phyloP scores from a whole-genome alignment of 2,888 invertebrate genomes.

The Clitarchus hookeri region DNA sequence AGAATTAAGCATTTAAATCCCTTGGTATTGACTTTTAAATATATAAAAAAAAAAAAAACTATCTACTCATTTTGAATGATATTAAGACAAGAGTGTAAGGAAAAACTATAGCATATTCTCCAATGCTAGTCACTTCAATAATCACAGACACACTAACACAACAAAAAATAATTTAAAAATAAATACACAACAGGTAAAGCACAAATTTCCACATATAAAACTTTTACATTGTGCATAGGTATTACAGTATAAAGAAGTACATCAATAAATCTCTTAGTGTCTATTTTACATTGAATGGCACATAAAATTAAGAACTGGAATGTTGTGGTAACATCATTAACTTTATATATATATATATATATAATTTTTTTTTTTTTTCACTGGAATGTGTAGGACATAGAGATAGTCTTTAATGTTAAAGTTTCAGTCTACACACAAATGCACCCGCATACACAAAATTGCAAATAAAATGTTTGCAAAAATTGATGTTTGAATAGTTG shows the following conservation, averaged over 20 bases:
- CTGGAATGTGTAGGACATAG: background rate
- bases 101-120: background rate
- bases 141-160: background rate
- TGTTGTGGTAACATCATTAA: slow-evolving; percentile 5
- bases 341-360: too few species aligned
- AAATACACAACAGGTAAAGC: background rate
- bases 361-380: background rate
- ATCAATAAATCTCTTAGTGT: slow-evolving; percentile 5
- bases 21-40: background rate
- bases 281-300: slow-evolving; percentile 2
- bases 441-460: background rate
- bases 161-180: background rate
- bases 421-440: background rate
- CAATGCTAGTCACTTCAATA: background rate
- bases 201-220: background rate
- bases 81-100: background rate
- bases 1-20: background rate
- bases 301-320: background rate
- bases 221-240: background rate
- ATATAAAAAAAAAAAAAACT: background rate
- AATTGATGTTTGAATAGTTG: background rate
- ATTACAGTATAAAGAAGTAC: background rate
- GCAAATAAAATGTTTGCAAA: background rate
- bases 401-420: background rate
- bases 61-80: background rate